These are phyloP conservation scores for Scolopax mira DNA, from an alignment of 2,113 vertebrate genomes.

Conservation along the genomic window DNA sequence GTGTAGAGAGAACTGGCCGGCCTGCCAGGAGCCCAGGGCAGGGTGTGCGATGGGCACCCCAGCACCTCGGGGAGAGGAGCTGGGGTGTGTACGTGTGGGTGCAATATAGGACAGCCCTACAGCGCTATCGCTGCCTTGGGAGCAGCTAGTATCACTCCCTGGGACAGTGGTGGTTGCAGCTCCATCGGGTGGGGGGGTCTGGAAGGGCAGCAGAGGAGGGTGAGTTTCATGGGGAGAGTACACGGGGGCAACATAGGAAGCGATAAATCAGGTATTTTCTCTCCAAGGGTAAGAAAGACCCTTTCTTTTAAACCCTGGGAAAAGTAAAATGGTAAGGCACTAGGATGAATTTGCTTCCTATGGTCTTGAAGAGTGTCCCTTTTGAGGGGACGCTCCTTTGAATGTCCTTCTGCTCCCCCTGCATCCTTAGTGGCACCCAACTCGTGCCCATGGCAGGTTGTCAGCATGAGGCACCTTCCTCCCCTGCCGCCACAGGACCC, in stretches of 20 bases:
- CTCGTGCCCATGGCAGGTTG: not conserved
- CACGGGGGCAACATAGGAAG: not conserved
- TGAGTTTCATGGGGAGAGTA: not conserved
- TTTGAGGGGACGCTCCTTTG: not conserved
- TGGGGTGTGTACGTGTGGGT: not conserved
- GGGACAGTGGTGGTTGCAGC: not conserved
- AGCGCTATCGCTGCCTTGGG: not conserved
- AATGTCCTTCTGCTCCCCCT: not conserved
- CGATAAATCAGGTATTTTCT: not conserved
- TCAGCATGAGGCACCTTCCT: not conserved
- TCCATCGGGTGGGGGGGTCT: not conserved
- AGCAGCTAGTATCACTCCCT: not conserved
- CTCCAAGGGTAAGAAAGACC: not conserved
- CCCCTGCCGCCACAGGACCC: not conserved
- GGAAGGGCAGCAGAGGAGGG: not conserved
- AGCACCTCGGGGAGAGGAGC: not conserved
- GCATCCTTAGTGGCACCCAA: not conserved
- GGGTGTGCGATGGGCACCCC: not conserved
- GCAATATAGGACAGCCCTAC: not conserved
- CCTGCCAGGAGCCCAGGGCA: not conserved
- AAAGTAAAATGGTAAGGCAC: not conserved
- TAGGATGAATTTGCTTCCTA: fast-evolving
- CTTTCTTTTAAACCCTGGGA: not conserved
- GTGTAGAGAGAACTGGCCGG: not conserved
- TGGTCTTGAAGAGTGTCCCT: not conserved